A percentile compares a stretch with the other conserved stretches of the same genome.
Evolutionary conservation across 2,888 invertebrate genomes (phyloP).

Genomic region (Osmoderma eremita): DNA sequence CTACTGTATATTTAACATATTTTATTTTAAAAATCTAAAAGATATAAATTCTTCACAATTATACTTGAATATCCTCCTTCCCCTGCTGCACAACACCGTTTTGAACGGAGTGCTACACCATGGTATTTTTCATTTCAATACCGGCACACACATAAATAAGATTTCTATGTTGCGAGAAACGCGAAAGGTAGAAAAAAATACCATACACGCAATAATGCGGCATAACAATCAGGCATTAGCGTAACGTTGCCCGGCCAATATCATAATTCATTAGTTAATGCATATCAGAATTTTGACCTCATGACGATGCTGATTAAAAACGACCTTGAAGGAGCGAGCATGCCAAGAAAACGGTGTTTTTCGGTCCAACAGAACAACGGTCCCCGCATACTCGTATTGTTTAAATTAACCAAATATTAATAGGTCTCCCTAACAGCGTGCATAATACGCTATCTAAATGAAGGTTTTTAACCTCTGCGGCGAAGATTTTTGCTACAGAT

Average conservation of each 20-base stretch:
- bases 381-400: too few species aligned
- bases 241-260: slow-evolving; percentile 30
- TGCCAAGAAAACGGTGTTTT: slow-evolving; percentile 10
- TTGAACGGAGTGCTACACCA: not conserved
- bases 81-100: too few species aligned
- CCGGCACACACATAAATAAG: slow-evolving; percentile 10
- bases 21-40: slow-evolving; percentile 6
- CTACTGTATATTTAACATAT: not conserved
- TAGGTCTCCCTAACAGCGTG: not conserved
- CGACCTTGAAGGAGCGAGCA: slow-evolving; percentile 43
- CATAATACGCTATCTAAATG: slow-evolving; percentile 15
- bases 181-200: slow-evolving; percentile 3
- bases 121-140: slow-evolving; percentile 3
- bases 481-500: slow-evolving; percentile 13
- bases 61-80: not conserved
- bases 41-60: not conserved
- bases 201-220: slow-evolving; percentile 30
- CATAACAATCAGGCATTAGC: slow-evolving; percentile 29
- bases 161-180: slow-evolving; percentile 4
- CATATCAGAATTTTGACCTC: slow-evolving; percentile 49
- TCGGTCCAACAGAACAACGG: not conserved
- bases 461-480: slow-evolving; percentile 28
- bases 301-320: slow-evolving; percentile 46
- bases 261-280: slow-evolving; percentile 49
- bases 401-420: slow-evolving; percentile 17